Base-by-base conservation (phyloP, 2,888 invertebrate genomes). In the Argynnis bischoffii region DNA sequence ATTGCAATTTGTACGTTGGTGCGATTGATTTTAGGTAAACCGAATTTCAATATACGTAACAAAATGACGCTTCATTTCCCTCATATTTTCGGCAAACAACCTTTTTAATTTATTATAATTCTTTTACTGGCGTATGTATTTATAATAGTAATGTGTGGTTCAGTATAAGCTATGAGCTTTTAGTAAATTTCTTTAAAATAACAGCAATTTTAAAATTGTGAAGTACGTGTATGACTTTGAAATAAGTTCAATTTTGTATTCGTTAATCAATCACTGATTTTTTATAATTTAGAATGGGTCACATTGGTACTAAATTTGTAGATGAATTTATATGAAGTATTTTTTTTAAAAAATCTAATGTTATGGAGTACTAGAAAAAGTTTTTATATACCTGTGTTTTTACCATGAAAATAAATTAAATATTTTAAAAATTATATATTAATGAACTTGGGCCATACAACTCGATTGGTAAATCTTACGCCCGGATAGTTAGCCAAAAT, bases 1-100 rank as follows among this genome's bases (percentile, higher is more conserved):
- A 72, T 72, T 69, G 66, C 66, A 66, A 66, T 72, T 70, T 70
- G 70, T 69, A 55, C 68, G 69, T 48, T 31, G 55, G 51, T 65
- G 57, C 66, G 67, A 72, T 74, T 71, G 74, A 72, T 72, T 72
- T 72, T 71, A 66, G 69, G 68, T 59, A 66, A 69, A 71, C 69
- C 69, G 60, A 72, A 71, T 69, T 67, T 67, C 56, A 64, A 64
- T 69, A 66, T 57, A 63, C 66, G 41, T 46, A 16, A 54, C 41
- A 64, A 63, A 59, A 54, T 55, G 26, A 57, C 54, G 64, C 56
- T 70, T 63, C 63, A 61, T 71, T 70, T 61, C 18, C 26, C 41
- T 63, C 48, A 55, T 66, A 31, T 64, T 61, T 61, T 51, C 51
- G 51, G 50, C 35, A 51, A 67, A 56, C 50, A 60, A 46, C 18